Evolutionary conservation across 2,113 vertebrate genomes (phyloP).

Genomic region (Tinamus guttatus): DNA sequence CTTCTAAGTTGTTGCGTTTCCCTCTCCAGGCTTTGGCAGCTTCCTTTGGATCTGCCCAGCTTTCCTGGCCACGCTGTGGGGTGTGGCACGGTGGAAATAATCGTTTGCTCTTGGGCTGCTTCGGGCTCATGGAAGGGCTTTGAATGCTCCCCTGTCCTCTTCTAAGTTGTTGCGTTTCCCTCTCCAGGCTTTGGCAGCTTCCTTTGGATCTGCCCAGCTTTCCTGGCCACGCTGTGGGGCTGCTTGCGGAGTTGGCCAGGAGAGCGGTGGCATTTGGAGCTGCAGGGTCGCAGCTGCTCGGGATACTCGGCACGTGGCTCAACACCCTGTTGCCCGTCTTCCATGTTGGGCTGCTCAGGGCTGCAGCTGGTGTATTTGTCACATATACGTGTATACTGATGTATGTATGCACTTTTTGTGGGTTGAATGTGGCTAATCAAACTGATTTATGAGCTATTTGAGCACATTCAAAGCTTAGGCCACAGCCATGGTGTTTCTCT

Average conservation of each 20-base stretch:
- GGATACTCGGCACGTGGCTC: neutral
- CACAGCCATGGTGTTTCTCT: accelerated
- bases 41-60: neutral
- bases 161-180: neutral
- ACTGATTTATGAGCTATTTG: neutral
- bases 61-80: no score
- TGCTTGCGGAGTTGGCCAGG: neutral
- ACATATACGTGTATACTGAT: neutral
- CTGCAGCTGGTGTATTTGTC: neutral
- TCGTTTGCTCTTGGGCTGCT: neutral
- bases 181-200: neutral
- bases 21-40: neutral
- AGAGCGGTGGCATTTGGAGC: neutral
- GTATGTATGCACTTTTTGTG: neutral
- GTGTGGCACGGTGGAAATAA: neutral
- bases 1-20: neutral
- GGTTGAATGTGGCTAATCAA: neutral
- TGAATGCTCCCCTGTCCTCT: neutral
- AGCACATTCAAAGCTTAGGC: neutral
- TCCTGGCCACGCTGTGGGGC: neutral
- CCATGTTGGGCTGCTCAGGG: neutral
- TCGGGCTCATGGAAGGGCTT: neutral
- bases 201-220: neutral
- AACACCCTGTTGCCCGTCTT: neutral
- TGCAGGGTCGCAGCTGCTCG: accelerated